phyloP scores from a whole-genome alignment of 2,113 vertebrate species.

The Phrynocephalus versicolor region DNA sequence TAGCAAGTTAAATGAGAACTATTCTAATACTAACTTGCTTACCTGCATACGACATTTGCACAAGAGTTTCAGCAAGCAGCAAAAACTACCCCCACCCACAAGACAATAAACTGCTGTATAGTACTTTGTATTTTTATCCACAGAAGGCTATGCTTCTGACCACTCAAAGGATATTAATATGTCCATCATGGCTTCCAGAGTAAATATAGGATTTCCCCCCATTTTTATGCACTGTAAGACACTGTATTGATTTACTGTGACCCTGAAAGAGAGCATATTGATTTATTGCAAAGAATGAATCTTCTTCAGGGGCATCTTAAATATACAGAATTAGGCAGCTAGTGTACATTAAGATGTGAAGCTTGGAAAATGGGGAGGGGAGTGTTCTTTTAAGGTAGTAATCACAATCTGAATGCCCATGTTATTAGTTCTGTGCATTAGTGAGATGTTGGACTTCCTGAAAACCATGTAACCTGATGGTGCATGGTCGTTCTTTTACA shows the following conservation, averaged over 20 bases:
- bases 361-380: not conserved
- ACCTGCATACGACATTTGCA: too few species aligned
- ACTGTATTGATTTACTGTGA: constrained; percentile 95
- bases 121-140: not conserved
- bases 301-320: not conserved
- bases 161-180: constrained; percentile 95
- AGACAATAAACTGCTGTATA: fast-evolving
- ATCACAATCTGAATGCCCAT: too few species aligned
- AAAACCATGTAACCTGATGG: too few species aligned
- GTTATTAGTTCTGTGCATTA: too few species aligned
- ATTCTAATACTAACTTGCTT: not conserved
- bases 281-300: not conserved
- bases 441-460: too few species aligned
- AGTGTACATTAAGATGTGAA: too few species aligned
- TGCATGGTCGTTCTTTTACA: too few species aligned
- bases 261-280: constrained; percentile 77
- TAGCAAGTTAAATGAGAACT: not conserved
- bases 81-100: not conserved
- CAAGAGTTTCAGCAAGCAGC: not conserved
- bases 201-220: constrained; percentile 86
- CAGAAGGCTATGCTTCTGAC: not conserved
- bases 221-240: constrained; percentile 86
- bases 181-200: constrained; percentile 94
- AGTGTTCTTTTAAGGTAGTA: not conserved
- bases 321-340: not conserved